Evolutionary conservation across 2,797 vertebrate genomes (phyloP), one percentile per base, ranked within the genome.

Genomic region (Dryobates pubescens): DNA sequence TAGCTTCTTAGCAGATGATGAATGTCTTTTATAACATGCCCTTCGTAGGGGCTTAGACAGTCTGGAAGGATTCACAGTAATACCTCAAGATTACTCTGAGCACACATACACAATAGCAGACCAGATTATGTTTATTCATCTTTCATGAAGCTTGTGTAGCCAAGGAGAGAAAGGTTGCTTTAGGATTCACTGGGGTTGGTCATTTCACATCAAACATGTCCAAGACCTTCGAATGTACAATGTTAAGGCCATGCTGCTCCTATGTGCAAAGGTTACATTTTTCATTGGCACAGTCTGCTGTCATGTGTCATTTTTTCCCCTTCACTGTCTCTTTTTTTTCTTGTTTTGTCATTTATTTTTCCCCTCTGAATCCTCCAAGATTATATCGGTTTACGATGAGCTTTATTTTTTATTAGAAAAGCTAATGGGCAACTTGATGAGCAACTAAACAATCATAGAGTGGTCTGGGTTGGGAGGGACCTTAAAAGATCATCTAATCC

Each of bases 121-220:
- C 61, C 78, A 64, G 59, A 79, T 91, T 80, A 36, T 88, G 92
- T 95, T 94, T 93, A 94, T 95, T 96, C 93, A 85, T 92, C 88
- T 88, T 80, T 62, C 71, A 72, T 30, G 84, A 89, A 79, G 83
- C 78, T 26, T 3, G 20, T 17, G 78, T 15, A 74, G 84, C 91
- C 89, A 59, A 80, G 85, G 84, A 91, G 81, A 62, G 83, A 86
- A 38, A 20, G 81, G 82, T 74, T 78, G 72, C 30, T 72, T 65
- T 69, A 24, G 17, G 75, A 62, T 83, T 84, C 90, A 23, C 82
- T 4, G 65, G 83, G 78, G 86, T 92, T 89, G 77, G 86, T 92
- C 90, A 41, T 72, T 58, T 38, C 43, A 59, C 85, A 71, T 90
- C 72, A 68, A 6, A 80, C 69, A 6, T 51, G 24, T 76, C 92